Evolutionary conservation across 2,888 invertebrate species (phyloP).

Genomic region (Spodoptera picta): DNA sequence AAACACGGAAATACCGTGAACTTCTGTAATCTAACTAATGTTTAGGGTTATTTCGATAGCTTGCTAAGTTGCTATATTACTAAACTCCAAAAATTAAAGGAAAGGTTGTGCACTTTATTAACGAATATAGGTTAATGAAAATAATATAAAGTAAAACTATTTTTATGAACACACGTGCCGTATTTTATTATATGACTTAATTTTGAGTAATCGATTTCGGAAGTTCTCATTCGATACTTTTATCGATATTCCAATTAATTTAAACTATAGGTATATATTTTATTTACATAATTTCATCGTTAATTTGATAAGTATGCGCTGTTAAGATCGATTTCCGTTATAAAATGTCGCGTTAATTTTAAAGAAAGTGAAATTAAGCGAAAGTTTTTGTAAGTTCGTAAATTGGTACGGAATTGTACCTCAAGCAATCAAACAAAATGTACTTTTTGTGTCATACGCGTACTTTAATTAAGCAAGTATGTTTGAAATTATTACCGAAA

Average conservation of each 20-base stretch:
- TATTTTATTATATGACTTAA: slow-evolving; percentile 21
- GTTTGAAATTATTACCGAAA: background rate
- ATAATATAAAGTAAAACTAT: background rate
- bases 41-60: no score
- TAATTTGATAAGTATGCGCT: slow-evolving; percentile 22
- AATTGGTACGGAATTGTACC: slow-evolving; percentile 1
- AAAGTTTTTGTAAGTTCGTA: slow-evolving; percentile 19
- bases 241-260: slow-evolving; percentile 10
- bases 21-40: no score
- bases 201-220: slow-evolving; percentile 30
- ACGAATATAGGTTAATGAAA: slow-evolving; percentile 2
- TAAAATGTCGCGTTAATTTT: slow-evolving; percentile 32
- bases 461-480: slow-evolving; percentile 7
- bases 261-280: background rate
- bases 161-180: slow-evolving; percentile 21
- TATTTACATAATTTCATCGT: slow-evolving; percentile 27
- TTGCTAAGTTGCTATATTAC: no score
- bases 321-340: slow-evolving; percentile 34
- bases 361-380: slow-evolving; percentile 29
- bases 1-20: no score
- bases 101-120: no score
- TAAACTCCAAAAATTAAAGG: no score
- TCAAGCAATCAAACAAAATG: background rate
- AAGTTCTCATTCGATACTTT: slow-evolving; percentile 23
- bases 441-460: slow-evolving; percentile 5